Percentiles rank a stretch among this genome's conserved stretches.
Conservation (phyloP, 2,113 vertebrate species). For the Phocoena phocoena region DNA sequence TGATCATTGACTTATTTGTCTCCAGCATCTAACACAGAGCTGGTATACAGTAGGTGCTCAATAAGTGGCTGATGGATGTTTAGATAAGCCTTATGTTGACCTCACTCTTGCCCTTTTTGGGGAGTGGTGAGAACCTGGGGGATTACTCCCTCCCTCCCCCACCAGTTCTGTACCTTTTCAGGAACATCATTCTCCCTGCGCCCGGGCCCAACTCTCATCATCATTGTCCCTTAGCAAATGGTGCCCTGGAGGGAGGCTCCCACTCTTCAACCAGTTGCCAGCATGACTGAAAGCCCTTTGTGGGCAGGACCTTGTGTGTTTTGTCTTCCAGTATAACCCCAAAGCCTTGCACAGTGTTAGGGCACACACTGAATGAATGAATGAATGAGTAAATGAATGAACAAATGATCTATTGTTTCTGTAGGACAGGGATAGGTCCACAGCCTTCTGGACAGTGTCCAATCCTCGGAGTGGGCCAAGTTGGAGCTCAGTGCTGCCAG, state of each 20-base stretch:
- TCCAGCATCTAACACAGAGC: not conserved
- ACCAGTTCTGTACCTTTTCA: not conserved
- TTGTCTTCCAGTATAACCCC: not conserved
- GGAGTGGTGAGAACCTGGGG: not conserved
- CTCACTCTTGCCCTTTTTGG: not conserved
- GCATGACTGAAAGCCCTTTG: not conserved
- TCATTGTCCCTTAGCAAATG: not conserved
- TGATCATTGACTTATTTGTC: not conserved
- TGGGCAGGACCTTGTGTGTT: not conserved
- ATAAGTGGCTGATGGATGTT: not conserved
- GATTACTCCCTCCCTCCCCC: no score
- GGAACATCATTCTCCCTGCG: fast-evolving
- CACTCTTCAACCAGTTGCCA: no score
- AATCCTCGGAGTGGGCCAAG: fast-evolving
- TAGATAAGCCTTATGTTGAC: not conserved
- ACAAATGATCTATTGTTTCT: fast-evolving
- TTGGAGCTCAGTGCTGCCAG: not conserved
- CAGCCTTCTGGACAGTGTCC: not conserved
- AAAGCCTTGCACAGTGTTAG: not conserved
- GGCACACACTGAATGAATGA: not conserved
- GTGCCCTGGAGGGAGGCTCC: not conserved
- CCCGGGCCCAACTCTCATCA: fast-evolving
- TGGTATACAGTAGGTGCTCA: not conserved
- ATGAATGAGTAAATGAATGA: not conserved
- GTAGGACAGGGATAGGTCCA: fast-evolving